Conservation (phyloP, 1,140 invertebrate genomes). For the Achroia grisella region DNA sequence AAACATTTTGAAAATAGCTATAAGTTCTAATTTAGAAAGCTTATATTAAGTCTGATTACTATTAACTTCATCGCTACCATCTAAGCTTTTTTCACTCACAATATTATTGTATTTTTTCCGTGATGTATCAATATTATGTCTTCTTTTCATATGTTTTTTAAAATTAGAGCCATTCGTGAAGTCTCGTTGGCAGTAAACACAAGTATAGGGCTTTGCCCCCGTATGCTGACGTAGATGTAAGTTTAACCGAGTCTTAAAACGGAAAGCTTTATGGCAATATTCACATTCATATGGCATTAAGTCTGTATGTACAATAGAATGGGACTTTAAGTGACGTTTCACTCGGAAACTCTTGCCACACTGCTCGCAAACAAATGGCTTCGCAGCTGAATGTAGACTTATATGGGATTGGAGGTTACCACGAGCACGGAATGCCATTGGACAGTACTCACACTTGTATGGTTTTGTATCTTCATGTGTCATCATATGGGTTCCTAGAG, state of each 20-base stretch:
- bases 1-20: no score
- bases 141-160: constrained; percentile 84
- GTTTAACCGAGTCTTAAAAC: constrained; percentile 81
- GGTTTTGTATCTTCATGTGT: constrained; percentile 55
- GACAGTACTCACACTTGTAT: constrained; percentile 56
- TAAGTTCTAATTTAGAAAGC: no score
- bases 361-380: constrained; percentile 84
- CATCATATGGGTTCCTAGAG: constrained; percentile 49
- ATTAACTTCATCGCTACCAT: no score
- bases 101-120: constrained; percentile 32
- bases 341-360: constrained; percentile 83
- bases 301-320: constrained; percentile 84
- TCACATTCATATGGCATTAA: constrained; percentile 87
- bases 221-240: constrained; percentile 80
- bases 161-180: constrained; percentile 86
- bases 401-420: constrained; percentile 73
- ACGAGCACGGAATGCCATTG: constrained; percentile 45
- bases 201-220: constrained; percentile 77
- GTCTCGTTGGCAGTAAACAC: constrained; percentile 78
- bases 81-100: constrained; percentile 7
- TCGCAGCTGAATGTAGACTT: constrained; percentile 80
- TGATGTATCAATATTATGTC: constrained; percentile 76
- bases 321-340: constrained; percentile 62
- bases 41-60: no score
- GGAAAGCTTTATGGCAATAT: constrained; percentile 82